phyloP scores from a whole-genome alignment of 2,797 vertebrate species.

The Malacoraja senta region DNA sequence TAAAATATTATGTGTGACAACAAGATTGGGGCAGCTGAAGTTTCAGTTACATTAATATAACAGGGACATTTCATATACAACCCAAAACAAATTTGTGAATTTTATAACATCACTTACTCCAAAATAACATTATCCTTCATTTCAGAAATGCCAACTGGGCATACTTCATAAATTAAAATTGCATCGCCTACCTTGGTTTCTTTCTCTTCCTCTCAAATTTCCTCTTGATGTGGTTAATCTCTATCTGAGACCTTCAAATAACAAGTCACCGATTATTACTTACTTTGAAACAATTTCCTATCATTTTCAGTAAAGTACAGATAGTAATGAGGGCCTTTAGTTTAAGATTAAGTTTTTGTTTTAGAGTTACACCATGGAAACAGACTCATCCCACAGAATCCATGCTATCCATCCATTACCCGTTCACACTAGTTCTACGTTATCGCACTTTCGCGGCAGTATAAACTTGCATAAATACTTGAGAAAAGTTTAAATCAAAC shows the following conservation, averaged over 20 bases:
- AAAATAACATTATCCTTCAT: background rate
- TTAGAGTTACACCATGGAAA: no score
- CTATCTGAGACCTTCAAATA: background rate
- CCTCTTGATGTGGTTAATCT: background rate
- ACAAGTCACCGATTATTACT: background rate
- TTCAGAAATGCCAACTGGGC: background rate
- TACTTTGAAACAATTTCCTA: background rate
- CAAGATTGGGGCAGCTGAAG: background rate
- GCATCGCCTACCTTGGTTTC: background rate
- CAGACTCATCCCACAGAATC: no score
- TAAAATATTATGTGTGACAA: background rate
- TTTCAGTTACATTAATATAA: background rate
- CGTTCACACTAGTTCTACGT: no score
- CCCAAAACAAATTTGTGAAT: background rate
- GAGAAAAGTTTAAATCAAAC: no score
- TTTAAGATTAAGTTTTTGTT: no score
- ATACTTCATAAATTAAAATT: conserved; percentile 1
- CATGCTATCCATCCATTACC: no score
- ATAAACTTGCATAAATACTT: no score
- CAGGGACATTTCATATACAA: background rate
- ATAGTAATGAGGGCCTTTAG: background rate
- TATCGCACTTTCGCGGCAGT: no score
- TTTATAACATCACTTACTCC: background rate
- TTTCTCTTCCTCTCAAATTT: no score
- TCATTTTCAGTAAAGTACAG: background rate